Conservation (phyloP, 2,888 invertebrate species). For the Drosophila yooni region DNA sequence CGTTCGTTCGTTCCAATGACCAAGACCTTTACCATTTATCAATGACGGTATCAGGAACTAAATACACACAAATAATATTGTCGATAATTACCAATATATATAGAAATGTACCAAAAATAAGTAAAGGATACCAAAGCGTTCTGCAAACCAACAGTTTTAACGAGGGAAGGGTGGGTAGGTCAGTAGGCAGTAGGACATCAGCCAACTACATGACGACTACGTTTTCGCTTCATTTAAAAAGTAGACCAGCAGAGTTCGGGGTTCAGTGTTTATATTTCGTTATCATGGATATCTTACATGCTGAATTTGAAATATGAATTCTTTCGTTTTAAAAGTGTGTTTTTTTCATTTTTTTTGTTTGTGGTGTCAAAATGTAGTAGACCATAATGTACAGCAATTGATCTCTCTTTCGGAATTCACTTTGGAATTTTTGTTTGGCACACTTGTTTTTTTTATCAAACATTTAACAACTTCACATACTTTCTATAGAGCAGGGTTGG, state of each 20-base stretch:
- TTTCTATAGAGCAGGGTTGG: slow-evolving; percentile 78
- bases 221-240: slow-evolving; percentile 30
- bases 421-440: slow-evolving; percentile 56
- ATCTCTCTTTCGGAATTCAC: slow-evolving; percentile 60
- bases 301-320: slow-evolving; percentile 74
- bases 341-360: slow-evolving; percentile 30
- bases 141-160: slow-evolving; percentile 48
- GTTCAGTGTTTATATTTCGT: slow-evolving; percentile 78
- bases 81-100: slow-evolving; percentile 44
- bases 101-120: slow-evolving; percentile 2
- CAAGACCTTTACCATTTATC: slow-evolving; percentile 87
- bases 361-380: slow-evolving; percentile 59
- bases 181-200: slow-evolving; percentile 22
- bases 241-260: slow-evolving; percentile 43
- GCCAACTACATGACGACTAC: slow-evolving; percentile 18
- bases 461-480: slow-evolving; percentile 74
- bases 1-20: slow-evolving; percentile 54
- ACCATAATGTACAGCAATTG: slow-evolving; percentile 76
- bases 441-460: slow-evolving; percentile 57
- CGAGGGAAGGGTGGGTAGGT: slow-evolving; percentile 15
- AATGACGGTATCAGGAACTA: slow-evolving; percentile 90
- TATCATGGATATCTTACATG: slow-evolving; percentile 77
- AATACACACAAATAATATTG: slow-evolving; percentile 74
- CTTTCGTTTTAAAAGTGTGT: slow-evolving; percentile 25
- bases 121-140: slow-evolving; percentile 16